Percentiles rank a stretch among this genome's conserved stretches.
Evolutionary conservation across 2,113 vertebrate species (phyloP).

Genomic region (Gallinago media): DNA sequence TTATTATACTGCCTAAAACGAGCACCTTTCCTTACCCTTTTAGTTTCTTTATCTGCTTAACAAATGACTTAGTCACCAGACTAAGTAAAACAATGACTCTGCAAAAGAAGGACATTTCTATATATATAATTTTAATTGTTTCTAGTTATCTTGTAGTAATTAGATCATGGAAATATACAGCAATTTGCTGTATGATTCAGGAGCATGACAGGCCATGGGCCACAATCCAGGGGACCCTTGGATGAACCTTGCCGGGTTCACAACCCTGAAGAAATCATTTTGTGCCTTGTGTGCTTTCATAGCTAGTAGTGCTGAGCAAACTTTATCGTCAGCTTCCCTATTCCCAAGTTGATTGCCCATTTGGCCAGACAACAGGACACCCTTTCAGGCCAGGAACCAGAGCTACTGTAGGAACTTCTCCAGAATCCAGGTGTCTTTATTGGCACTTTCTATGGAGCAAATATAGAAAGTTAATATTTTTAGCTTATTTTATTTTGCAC

Average conservation of each 20-base stretch:
- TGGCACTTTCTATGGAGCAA: neutral
- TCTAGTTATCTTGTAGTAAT: neutral
- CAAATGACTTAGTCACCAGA: neutral
- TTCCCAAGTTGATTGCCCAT: neutral
- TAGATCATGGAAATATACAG: neutral
- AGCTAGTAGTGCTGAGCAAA: neutral
- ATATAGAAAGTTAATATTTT: neutral
- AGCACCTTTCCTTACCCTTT: neutral
- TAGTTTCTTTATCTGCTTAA: neutral
- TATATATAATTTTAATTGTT: neutral
- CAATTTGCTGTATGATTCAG: neutral
- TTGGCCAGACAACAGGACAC: neutral
- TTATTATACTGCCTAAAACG: neutral
- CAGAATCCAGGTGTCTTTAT: neutral
- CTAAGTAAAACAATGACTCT: neutral
- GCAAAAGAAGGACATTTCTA: neutral
- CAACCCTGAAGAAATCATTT: neutral
- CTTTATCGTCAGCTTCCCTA: neutral
- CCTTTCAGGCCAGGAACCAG: neutral
- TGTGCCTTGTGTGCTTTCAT: neutral
- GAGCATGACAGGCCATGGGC: accelerated
- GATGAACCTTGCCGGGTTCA: neutral
- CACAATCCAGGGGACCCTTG: neutral
- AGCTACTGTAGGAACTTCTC: neutral
- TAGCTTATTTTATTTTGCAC: neutral